Evolutionary conservation across 2,888 invertebrate species (phyloP).

Genomic region (Leuctra nigra): DNA sequence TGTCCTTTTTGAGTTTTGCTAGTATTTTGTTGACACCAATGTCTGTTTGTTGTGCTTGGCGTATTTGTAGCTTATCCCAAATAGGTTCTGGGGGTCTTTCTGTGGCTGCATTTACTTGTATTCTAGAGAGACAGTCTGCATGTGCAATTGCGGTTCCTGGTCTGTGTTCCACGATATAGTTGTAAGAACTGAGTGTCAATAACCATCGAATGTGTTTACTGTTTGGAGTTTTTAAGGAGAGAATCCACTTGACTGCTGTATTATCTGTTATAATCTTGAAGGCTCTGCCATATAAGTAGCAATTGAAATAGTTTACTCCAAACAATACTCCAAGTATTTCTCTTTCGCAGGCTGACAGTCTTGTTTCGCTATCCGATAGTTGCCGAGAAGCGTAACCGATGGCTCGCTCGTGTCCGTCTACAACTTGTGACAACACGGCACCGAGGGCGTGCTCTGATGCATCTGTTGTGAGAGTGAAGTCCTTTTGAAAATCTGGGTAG

Average conservation of each 20-base stretch:
- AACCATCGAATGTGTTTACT: neutral
- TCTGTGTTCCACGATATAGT: neutral
- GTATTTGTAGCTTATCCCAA: neutral
- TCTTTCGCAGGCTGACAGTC: neutral
- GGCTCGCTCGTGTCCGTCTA: neutral
- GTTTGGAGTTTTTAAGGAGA: neutral
- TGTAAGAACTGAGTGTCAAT: conserved; percentile 14
- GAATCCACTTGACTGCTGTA: neutral
- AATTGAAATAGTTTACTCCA: neutral
- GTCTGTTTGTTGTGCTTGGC: conserved; percentile 22
- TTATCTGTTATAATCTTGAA: neutral
- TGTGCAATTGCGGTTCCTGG: neutral
- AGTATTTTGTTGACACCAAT: neutral
- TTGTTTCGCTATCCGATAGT: neutral
- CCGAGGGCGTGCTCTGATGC: neutral
- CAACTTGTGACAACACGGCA: neutral
- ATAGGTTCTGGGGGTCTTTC: too few species aligned
- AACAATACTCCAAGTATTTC: neutral
- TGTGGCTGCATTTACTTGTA: neutral
- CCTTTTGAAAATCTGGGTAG: neutral
- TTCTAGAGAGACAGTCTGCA: neutral
- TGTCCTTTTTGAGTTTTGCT: conserved; percentile 23
- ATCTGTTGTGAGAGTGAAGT: neutral
- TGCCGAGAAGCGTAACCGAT: neutral
- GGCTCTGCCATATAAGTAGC: neutral